A percentile compares a stretch with the other conserved stretches of the same genome.
These are phyloP conservation scores for Agrochola lychnidis DNA, from an alignment of 2,888 invertebrate genomes.

Conservation along the genomic window DNA sequence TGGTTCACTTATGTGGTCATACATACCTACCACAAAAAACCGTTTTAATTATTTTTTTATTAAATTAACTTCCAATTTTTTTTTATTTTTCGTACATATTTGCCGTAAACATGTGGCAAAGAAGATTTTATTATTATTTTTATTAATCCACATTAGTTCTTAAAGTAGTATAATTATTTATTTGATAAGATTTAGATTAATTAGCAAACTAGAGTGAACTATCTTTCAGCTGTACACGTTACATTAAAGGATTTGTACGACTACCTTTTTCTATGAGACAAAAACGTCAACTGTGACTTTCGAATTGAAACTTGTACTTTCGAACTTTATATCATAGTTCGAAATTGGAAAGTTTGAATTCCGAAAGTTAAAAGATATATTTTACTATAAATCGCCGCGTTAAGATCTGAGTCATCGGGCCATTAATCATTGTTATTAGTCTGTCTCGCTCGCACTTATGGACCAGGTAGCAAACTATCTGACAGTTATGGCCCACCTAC, in stretches of 20 bases:
- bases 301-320: background rate
- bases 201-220: constrained; percentile 60
- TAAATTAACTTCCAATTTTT: background rate
- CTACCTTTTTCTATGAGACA: constrained; percentile 32
- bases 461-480: too few species aligned
- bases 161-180: constrained; percentile 41
- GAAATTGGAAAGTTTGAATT: constrained; percentile 6
- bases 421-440: too few species aligned
- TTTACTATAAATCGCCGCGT: too few species aligned
- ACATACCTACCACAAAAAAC: background rate
- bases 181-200: constrained; percentile 36
- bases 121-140: background rate
- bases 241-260: constrained; percentile 2
- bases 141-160: constrained; percentile 9
- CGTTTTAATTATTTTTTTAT: background rate
- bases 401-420: too few species aligned
- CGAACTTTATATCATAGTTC: background rate
- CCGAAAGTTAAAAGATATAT: background rate
- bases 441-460: too few species aligned
- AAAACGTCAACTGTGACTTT: background rate
- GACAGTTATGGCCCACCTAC: too few species aligned
- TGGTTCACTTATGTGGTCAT: background rate
- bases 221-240: constrained; percentile 50
- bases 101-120: background rate
- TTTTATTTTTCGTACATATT: background rate